Evolutionary conservation across 2,113 vertebrate species (phyloP).

Genomic region (Stegastes partitus): DNA sequence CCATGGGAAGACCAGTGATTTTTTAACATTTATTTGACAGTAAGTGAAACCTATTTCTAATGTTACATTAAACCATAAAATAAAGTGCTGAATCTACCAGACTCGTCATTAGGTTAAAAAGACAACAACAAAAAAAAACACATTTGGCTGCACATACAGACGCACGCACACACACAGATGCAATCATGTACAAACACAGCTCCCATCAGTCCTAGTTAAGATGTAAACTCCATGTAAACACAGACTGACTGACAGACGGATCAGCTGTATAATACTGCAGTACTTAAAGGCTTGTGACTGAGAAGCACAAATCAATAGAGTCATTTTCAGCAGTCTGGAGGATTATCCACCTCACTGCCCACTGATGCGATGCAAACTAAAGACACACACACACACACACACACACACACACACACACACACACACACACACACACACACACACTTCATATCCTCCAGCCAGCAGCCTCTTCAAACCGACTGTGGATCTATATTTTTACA

Average conservation of each 20-base stretch:
- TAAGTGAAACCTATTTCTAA: not conserved
- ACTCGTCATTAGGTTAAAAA: not conserved
- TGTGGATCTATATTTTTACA: slow-evolving; percentile 60
- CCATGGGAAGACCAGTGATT: no score
- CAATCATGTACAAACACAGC: not conserved
- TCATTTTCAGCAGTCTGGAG: slow-evolving; percentile 78
- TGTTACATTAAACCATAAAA: not conserved
- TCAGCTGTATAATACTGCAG: slow-evolving; percentile 39
- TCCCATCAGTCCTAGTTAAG: slow-evolving; percentile 11
- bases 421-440: slow-evolving; percentile 9
- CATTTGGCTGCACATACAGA: not conserved
- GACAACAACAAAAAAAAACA: no score
- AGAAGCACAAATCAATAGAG: slow-evolving; percentile 75
- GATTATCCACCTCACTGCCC: slow-evolving; percentile 71
- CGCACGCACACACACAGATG: slow-evolving; percentile 7
- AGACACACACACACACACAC: slow-evolving; percentile 24
- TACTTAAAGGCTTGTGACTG: slow-evolving; percentile 57
- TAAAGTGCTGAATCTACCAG: not conserved
- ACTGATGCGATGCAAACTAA: slow-evolving; percentile 55
- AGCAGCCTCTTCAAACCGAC: slow-evolving; percentile 14
- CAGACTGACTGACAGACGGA: slow-evolving; percentile 31
- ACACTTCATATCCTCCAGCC: slow-evolving; percentile 19
- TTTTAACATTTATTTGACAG: no score
- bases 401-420: slow-evolving; percentile 10
- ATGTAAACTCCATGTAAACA: slow-evolving; percentile 37